phyloP scores from a whole-genome alignment of 2,797 vertebrate genomes.

The Micromesistius poutassou region DNA sequence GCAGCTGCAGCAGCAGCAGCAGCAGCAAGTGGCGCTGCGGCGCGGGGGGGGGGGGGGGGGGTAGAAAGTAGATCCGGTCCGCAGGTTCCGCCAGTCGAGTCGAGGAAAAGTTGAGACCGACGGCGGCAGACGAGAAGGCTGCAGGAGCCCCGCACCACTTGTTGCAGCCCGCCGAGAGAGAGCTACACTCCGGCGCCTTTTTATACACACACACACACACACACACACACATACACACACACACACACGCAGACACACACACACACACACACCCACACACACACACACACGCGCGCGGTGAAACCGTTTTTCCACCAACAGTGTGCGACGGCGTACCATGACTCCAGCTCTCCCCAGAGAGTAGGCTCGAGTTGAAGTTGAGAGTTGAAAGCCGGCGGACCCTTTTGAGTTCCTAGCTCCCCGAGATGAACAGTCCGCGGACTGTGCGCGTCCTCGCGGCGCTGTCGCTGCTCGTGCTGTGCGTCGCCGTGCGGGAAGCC shows the following conservation, averaged over 20 bases:
- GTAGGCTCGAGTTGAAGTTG: neutral
- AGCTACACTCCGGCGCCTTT: constrained; percentile 22
- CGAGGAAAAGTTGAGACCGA: constrained; percentile 62
- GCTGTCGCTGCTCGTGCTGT: constrained; percentile 64
- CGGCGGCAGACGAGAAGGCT: constrained; percentile 67
- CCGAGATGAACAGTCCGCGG: constrained; percentile 66
- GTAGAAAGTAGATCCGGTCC: constrained; percentile 67
- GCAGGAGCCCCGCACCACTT: constrained; percentile 57
- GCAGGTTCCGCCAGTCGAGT: constrained; percentile 67
- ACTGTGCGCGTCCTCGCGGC: constrained; percentile 55
- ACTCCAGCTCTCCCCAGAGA: neutral
- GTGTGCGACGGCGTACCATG: neutral
- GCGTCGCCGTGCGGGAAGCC: constrained; percentile 56
- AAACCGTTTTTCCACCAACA: neutral
- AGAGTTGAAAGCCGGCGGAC: constrained; percentile 42
- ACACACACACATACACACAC: too few species aligned
- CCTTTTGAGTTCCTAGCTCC: constrained; percentile 22
- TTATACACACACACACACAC: too few species aligned
- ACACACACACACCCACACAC: too few species aligned
- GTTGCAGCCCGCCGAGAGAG: constrained; percentile 43
- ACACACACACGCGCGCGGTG: too few species aligned
- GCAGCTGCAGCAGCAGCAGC: too few species aligned
- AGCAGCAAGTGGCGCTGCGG: neutral
- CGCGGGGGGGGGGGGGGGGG: neutral
- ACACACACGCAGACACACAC: too few species aligned